Evolutionary conservation across 1,140 invertebrate genomes (phyloP).

Genomic region (Sarcophaga bullata): DNA sequence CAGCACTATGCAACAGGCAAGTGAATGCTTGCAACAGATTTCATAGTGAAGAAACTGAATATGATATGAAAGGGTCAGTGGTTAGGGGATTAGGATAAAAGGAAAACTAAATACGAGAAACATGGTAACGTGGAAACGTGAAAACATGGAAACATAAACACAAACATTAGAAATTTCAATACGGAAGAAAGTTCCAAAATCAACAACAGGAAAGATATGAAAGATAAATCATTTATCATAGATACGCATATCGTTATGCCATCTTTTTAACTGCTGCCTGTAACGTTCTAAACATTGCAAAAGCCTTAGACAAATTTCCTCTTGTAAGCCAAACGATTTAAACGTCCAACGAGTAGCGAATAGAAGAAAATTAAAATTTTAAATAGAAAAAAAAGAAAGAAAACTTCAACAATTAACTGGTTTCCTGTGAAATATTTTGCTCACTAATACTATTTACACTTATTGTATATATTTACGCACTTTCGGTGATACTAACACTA

Average conservation of each 20-base stretch:
- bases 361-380: too few relatives aligned
- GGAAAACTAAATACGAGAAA: too few relatives aligned
- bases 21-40: slow-evolving; percentile 8
- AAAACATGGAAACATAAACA: neutral
- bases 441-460: slow-evolving; percentile 21
- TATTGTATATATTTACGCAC: slow-evolving; percentile 16
- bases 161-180: neutral
- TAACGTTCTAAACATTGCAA: neutral
- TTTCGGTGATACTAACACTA: slow-evolving; percentile 13
- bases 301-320: slow-evolving; percentile 13
- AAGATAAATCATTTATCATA: slow-evolving; percentile 32
- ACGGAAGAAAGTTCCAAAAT: neutral
- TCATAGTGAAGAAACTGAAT: slow-evolving; percentile 10
- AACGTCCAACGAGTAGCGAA: neutral
- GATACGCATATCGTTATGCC: slow-evolving; percentile 17
- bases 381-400: neutral
- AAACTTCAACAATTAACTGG: neutral
- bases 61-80: slow-evolving; percentile 32
- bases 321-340: neutral
- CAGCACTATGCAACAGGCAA: neutral
- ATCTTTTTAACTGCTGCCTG: neutral
- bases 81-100: neutral
- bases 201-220: slow-evolving; percentile 16
- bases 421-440: slow-evolving; percentile 22
- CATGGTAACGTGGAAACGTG: too few relatives aligned